Evolutionary conservation across 2,888 invertebrate species (phyloP), one percentile per base, ranked within the genome.

Genomic region (Sphaerophoria rueppellii): DNA sequence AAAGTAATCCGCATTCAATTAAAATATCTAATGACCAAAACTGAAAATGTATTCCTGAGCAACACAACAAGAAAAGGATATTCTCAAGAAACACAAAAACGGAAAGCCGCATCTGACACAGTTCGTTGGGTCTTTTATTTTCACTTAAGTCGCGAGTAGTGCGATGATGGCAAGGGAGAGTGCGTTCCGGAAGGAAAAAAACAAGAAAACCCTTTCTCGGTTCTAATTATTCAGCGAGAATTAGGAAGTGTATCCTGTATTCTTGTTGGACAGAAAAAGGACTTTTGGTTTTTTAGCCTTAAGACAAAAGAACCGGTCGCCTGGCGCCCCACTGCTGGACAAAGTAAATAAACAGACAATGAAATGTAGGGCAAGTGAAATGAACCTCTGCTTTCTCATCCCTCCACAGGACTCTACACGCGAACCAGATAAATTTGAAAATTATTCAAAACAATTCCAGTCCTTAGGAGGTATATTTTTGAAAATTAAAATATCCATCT

Each of bases 1-100:
- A 69, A 76, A 83, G 83, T 76, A 83, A 83, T 83, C 80, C 80
- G 75, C 83, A 83, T 83, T 80, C 80, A 83, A 83, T 83, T 83
- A 83, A 80, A 80, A 72, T 80, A 80, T 80, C 80, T 74, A 78
- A 79, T 69, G 74, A 78, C 70, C 69, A 74, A 82, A 71, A 60
- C 74, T 79, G 78, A 73, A 78, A 72, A 76, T 48, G 16, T 50
- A 50, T 63, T 35, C 16, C 43, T 6, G 12, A 32, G 14, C 37
- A 37, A n/a, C 16, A 11, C 37, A 40, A 35, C 24, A 12, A 43
- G 40, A 81, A 72, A 72, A 55, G 72, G 60, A 60, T 65, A 16
- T 24, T 16, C 50, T 40, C 37, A 58, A 14, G 24, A 63, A 34
- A 50, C 50, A 58, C 37, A 58, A 14, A 40, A 63, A 34, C 12